Evolutionary conservation across 2,113 vertebrate species (phyloP).

Genomic region (Actinemys pallida): DNA sequence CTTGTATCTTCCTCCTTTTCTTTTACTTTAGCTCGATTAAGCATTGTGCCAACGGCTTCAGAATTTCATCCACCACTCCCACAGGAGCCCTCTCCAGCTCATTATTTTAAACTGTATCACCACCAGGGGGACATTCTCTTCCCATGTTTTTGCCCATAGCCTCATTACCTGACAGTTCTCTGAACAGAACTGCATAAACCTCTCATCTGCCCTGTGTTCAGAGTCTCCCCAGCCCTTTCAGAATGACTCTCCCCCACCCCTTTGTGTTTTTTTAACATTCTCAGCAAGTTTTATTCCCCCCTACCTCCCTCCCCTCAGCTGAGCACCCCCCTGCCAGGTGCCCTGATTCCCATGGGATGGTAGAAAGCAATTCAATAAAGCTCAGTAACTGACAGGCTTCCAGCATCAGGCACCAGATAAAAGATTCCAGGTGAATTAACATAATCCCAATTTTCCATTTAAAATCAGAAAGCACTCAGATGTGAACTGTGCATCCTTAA

Average conservation of each 20-base stretch:
- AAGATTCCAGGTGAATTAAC: background rate
- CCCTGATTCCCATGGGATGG: background rate
- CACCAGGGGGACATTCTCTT: background rate
- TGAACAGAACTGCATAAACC: background rate
- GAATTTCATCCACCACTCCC: background rate
- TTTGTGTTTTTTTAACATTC: background rate
- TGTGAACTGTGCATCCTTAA: background rate
- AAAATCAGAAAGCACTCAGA: background rate
- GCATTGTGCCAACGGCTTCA: background rate
- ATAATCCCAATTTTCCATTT: background rate
- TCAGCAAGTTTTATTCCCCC: background rate
- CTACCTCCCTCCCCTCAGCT: background rate
- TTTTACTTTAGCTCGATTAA: background rate
- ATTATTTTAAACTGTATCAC: background rate
- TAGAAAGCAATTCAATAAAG: background rate
- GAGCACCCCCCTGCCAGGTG: accelerated
- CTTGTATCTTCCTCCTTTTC: background rate
- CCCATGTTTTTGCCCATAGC: background rate
- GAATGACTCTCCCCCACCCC: background rate
- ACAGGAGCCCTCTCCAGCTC: background rate
- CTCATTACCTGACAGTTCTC: background rate
- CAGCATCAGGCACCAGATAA: background rate
- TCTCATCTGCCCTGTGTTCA: background rate
- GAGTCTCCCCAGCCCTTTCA: background rate
- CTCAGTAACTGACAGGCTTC: background rate